Evolutionary conservation across 2,113 vertebrate species (phyloP).

Genomic region (Bungarus multicinctus): DNA sequence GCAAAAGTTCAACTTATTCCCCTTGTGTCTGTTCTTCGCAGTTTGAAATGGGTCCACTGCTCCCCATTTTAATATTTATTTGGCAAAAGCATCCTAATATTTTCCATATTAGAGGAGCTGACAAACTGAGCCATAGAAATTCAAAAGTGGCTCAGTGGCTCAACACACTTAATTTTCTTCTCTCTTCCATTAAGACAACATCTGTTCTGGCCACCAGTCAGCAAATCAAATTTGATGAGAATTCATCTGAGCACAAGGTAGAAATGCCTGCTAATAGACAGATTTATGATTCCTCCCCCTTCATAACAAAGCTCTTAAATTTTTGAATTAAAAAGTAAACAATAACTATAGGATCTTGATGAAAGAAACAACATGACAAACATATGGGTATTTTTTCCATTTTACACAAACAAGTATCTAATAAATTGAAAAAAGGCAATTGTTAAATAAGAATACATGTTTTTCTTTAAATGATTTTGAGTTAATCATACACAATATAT

Average conservation of each 20-base stretch:
- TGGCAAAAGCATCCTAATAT: constrained; percentile 24
- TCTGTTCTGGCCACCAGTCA: constrained; percentile 67
- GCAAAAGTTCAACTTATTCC: background rate
- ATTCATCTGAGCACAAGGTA: constrained; percentile 62
- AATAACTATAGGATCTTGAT: constrained; percentile 26
- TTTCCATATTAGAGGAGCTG: constrained; percentile 38
- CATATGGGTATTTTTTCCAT: background rate
- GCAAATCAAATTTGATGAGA: constrained; percentile 68
- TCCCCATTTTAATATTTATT: constrained; percentile 6
- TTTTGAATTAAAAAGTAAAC: constrained; percentile 54
- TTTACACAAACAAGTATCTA: background rate
- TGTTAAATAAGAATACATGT: background rate
- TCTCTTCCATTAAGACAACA: constrained; percentile 67
- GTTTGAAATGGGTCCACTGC: background rate
- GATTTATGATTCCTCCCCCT: constrained; percentile 47
- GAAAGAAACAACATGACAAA: constrained; percentile 3
- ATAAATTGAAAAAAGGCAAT: background rate
- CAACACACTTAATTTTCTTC: constrained; percentile 56
- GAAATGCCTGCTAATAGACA: constrained; percentile 60
- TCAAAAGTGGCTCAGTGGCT: constrained; percentile 59
- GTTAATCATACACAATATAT: too few species aligned
- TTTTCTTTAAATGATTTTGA: background rate
- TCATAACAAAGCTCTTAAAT: constrained; percentile 42
- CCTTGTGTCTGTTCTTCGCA: background rate
- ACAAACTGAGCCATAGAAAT: constrained; percentile 44